phyloP scores from a whole-genome alignment of 1,140 invertebrate species.

The Magallana ariakensis region DNA sequence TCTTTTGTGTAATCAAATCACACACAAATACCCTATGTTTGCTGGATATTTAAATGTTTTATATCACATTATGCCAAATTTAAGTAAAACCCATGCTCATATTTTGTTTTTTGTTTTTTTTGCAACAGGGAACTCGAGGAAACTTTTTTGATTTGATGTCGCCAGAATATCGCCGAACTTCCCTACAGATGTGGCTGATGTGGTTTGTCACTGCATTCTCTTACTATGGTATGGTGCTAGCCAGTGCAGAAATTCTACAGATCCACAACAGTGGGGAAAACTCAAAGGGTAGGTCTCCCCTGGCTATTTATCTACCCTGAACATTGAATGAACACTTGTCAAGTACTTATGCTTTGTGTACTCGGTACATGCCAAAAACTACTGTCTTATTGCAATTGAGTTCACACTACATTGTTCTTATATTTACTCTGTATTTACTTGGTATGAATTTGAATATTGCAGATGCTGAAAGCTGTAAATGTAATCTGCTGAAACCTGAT shows the following conservation, averaged over 20 bases:
- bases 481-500: slow-evolving; percentile 69
- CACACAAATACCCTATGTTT: no score
- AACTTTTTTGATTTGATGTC: slow-evolving; percentile 72
- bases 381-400: no score
- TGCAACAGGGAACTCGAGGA: slow-evolving; percentile 63
- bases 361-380: no score
- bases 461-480: slow-evolving; percentile 66
- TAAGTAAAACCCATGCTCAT: background rate
- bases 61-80: background rate
- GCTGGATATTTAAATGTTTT: background rate
- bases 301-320: no score
- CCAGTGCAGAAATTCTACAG: slow-evolving; percentile 95
- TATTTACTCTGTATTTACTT: no score
- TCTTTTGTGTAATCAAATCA: no score
- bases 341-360: no score
- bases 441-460: background rate
- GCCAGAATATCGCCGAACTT: slow-evolving; percentile 70
- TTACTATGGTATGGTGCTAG: slow-evolving; percentile 96
- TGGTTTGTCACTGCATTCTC: slow-evolving; percentile 96
- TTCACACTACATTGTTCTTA: no score
- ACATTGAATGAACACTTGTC: no score
- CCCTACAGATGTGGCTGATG: slow-evolving; percentile 76
- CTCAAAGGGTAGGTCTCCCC: slow-evolving; percentile 9
- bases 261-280: slow-evolving; percentile 57
- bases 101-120: background rate